These are phyloP conservation scores for Oncorhynchus kisutch DNA, from an alignment of 2,113 vertebrate species.

Conservation along the genomic window DNA sequence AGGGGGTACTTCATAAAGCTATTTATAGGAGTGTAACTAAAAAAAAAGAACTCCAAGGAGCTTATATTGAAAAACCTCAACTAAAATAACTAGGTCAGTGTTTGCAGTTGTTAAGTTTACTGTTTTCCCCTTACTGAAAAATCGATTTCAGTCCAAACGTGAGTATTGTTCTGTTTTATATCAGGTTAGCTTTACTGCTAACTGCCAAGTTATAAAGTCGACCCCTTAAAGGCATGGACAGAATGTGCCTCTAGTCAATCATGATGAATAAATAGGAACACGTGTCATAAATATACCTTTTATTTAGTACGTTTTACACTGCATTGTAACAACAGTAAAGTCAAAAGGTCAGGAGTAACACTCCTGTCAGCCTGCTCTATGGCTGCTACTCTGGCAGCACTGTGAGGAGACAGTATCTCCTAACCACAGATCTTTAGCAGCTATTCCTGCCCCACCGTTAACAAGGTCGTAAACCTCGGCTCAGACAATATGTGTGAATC, in stretches of 20 bases:
- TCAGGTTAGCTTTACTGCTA: too few relatives aligned
- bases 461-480: slow-evolving; percentile 47
- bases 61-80: slow-evolving; percentile 15
- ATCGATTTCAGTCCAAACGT: too few relatives aligned
- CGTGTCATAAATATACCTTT: neutral
- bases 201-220: too few relatives aligned
- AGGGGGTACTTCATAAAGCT: slow-evolving; percentile 9
- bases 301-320: neutral
- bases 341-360: neutral
- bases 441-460: slow-evolving; percentile 40
- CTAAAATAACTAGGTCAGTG: neutral
- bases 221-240: too few relatives aligned
- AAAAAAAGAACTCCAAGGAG: neutral
- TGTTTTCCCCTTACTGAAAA: too few relatives aligned
- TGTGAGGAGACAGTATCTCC: slow-evolving; percentile 34
- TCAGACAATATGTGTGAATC: slow-evolving; percentile 23
- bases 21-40: neutral
- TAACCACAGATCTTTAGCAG: slow-evolving; percentile 40
- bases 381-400: neutral
- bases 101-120: slow-evolving; percentile 17
- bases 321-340: neutral
- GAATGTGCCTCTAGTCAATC: too few relatives aligned
- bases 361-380: neutral
- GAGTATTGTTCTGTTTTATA: too few relatives aligned
- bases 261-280: neutral